phyloP scores from a whole-genome alignment of 2,797 vertebrate species.

The Coluber constrictor region DNA sequence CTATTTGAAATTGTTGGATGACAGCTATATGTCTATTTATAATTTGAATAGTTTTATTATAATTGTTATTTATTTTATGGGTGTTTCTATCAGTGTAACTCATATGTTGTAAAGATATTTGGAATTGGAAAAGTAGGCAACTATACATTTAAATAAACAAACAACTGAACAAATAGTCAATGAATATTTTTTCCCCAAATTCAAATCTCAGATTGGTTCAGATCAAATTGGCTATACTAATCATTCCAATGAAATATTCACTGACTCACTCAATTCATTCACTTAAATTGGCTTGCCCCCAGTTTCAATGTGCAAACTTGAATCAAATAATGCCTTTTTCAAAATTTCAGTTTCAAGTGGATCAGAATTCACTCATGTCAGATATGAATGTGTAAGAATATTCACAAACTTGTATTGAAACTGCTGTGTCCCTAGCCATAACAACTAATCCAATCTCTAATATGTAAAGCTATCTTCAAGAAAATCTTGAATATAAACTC shows the following conservation, averaged over 20 bases:
- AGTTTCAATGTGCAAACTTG: neutral
- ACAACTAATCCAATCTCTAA: neutral
- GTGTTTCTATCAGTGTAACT: neutral
- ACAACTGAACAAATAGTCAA: neutral
- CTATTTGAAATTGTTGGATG: neutral
- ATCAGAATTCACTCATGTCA: neutral
- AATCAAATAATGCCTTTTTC: neutral
- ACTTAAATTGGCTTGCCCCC: neutral
- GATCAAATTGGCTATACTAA: neutral
- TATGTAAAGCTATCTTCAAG: neutral
- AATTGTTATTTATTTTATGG: neutral
- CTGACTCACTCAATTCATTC: neutral
- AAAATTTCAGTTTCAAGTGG: neutral
- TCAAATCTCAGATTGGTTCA: neutral
- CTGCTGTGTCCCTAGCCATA: neutral
- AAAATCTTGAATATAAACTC: neutral
- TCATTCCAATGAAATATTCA: neutral
- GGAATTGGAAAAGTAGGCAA: neutral
- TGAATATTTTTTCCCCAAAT: neutral
- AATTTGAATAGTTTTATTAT: neutral
- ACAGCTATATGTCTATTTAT: neutral
- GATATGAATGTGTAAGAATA: neutral
- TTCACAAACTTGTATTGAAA: neutral
- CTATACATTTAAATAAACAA: neutral
- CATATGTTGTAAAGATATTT: neutral